phyloP scores from a whole-genome alignment of 2,888 invertebrate genomes.

The Phyto melanocephala region DNA sequence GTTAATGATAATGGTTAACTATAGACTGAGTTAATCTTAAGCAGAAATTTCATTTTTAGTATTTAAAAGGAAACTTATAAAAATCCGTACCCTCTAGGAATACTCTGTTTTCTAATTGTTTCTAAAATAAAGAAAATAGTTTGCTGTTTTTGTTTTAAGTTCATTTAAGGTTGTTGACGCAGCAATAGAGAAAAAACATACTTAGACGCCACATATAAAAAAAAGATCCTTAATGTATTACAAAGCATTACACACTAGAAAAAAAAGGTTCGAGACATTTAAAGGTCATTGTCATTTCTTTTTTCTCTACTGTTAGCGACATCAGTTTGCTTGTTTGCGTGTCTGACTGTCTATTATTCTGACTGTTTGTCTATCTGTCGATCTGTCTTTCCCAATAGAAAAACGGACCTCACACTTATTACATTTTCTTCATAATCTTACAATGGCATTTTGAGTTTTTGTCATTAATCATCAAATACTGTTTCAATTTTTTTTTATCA shows the following conservation, averaged over 20 bases:
- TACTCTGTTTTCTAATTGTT: no score
- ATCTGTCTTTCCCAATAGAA: not conserved
- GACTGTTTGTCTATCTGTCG: not conserved
- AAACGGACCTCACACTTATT: not conserved
- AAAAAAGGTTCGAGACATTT: not conserved
- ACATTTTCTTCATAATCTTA: conserved; percentile 6
- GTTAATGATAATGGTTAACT: not conserved
- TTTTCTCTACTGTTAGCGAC: not conserved
- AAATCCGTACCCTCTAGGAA: no score
- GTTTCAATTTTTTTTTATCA: not conserved
- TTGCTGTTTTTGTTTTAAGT: conserved; percentile 28
- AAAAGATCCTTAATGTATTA: not conserved
- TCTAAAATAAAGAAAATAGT: no score
- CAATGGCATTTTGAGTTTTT: not conserved
- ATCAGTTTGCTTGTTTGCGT: no score
- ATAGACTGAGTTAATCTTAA: conserved; percentile 27
- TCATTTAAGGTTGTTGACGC: conserved; percentile 12
- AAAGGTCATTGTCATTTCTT: conserved; percentile 28
- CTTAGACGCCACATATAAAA: conserved; percentile 18
- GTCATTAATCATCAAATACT: conserved; percentile 22
- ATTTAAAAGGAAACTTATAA: conserved; percentile 26
- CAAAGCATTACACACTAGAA: not conserved
- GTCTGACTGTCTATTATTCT: not conserved
- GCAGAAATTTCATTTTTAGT: conserved; percentile 22
- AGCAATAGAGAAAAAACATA: conserved; percentile 15